Evolutionary conservation across 2,888 invertebrate genomes (phyloP).

Genomic region (Melinaea marsaeus): DNA sequence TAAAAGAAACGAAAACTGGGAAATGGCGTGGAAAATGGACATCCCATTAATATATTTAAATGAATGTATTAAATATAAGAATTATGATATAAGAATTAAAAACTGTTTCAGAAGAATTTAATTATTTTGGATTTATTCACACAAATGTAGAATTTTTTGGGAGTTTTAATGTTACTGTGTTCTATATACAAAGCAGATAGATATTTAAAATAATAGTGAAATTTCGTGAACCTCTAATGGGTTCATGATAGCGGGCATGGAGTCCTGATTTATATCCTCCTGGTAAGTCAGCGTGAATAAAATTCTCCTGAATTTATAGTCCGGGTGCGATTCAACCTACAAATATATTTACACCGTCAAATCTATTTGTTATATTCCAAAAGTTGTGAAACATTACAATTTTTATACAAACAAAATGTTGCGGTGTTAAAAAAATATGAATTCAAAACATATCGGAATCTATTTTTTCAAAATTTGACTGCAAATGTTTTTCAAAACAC

Average conservation of each 20-base stretch:
- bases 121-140: no score
- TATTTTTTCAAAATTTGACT: slow-evolving; percentile 24
- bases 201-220: background rate
- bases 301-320: slow-evolving; percentile 55
- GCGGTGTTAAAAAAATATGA: slow-evolving; percentile 2
- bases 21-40: background rate
- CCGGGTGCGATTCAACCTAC: slow-evolving; percentile 13
- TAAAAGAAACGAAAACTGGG: background rate
- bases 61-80: background rate
- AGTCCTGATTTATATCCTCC: slow-evolving; percentile 63
- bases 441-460: slow-evolving; percentile 29
- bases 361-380: background rate
- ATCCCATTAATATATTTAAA: background rate
- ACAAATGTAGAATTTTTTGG: background rate
- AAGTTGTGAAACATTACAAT: background rate
- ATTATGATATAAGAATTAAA: no score
- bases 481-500: slow-evolving; percentile 39
- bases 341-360: slow-evolving; percentile 4
- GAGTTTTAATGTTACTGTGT: background rate
- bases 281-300: slow-evolving; percentile 70
- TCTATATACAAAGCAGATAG: background rate
- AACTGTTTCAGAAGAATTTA: no score
- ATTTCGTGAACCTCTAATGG: slow-evolving; percentile 55
- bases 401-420: background rate
- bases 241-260: slow-evolving; percentile 58